phyloP scores from a whole-genome alignment of 2,797 vertebrate species.

The Dendrocincla tyrannina region DNA sequence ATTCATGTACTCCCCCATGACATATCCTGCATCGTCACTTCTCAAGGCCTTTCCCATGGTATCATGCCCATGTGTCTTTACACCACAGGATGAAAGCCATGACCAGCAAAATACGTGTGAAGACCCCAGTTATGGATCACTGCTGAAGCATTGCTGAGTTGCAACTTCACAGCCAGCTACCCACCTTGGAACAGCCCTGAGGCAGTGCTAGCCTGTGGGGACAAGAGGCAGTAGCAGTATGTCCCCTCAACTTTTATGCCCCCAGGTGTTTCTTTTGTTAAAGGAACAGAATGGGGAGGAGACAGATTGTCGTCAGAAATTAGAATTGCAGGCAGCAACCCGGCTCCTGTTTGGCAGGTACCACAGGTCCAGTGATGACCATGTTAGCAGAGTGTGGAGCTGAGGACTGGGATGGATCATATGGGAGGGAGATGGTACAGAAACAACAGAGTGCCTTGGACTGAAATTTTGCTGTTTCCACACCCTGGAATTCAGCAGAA shows the following conservation, averaged over 20 bases:
- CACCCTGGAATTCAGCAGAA: background rate
- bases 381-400: accelerated
- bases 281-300: background rate
- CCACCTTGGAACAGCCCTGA: accelerated
- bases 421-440: background rate
- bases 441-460: background rate
- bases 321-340: background rate
- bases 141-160: accelerated
- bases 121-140: background rate
- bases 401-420: background rate
- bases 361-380: background rate
- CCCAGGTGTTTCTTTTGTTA: background rate
- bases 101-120: background rate
- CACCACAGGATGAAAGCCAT: background rate
- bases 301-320: background rate
- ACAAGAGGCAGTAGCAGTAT: background rate
- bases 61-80: background rate
- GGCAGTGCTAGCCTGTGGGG: no score
- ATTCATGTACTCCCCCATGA: accelerated
- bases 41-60: background rate
- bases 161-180: background rate
- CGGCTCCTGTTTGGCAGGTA: background rate
- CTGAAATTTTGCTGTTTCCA: background rate
- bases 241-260: background rate
- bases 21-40: background rate